Evolutionary conservation across 2,797 vertebrate genomes (phyloP), one percentile per base, ranked within the genome.

Genomic region (Percopsis omiscomaycus): DNA sequence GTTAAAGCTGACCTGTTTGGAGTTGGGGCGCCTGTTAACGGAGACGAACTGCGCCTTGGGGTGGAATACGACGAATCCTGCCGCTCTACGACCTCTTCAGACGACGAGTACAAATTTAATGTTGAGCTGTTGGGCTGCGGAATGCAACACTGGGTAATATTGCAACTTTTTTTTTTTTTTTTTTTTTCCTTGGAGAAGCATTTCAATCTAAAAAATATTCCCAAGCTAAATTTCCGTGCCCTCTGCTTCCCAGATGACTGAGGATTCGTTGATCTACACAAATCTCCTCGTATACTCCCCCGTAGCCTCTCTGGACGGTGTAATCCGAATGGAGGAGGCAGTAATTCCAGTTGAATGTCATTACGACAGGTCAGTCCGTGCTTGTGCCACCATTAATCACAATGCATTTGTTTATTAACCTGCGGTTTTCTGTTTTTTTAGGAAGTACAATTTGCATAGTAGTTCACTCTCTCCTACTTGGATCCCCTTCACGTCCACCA

Each of bases 281-380:
- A 92, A 92, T 69, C 74, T 87, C 37, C 89, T 93, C 22, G 65
- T 91, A 1, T 93, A 88, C 67, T 54, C 84, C 11, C 91, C 92
- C 0, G 13, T 5, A 14, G 8, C 60, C 4, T 81, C 86, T 53
- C 46, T 67, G 9, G 72, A 81, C 0, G 89, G 89, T 0, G n/a
- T 92, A n/a, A 74, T 90, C 32, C 73, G 89, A 8, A 89, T 88
- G 83, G 89, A 91, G 0, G 79, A 84, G 32, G 87, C 86, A 0
- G 85, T 90, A 0, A 69, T 93, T 72, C 89, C 90, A 3, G 68
- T 93, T 2, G 89, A 91, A 66, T 93, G 92, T 60, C 86, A 89
- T 3, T 93, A 92, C 14, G 47, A 71, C 42, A 91, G 91, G 92
- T 93, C 5, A 29, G 29, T n/a, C 32, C 3, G 51, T 13, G 5